Conservation (phyloP, 2,113 vertebrate genomes). For the Acanthochromis polyacanthus region DNA sequence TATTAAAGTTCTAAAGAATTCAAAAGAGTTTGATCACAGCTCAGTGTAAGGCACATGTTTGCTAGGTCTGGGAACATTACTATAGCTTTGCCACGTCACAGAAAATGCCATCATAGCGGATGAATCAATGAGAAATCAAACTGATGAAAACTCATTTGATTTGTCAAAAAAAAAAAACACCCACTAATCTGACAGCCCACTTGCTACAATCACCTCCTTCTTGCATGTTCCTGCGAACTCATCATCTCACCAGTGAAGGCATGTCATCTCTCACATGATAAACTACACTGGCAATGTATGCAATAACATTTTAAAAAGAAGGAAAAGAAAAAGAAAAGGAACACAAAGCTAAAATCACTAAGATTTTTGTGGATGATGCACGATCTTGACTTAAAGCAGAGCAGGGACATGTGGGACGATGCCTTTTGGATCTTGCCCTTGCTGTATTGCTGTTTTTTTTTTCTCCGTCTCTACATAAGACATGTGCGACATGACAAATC, state of each 20-base stretch:
- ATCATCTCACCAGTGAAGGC: conserved; percentile 50
- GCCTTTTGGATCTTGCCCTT: conserved; percentile 35
- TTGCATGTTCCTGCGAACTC: conserved; percentile 69
- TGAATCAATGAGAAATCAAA: conserved; percentile 49
- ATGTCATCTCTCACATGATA: conserved; percentile 57
- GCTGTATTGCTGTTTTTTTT: conserved; percentile 23
- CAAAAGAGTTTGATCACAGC: not conserved
- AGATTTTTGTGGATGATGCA: conserved; percentile 21
- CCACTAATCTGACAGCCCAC: conserved; percentile 55
- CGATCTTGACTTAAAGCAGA: conserved; percentile 23
- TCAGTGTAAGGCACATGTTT: not conserved
- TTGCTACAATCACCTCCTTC: conserved; percentile 72
- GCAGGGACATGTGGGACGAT: conserved; percentile 11
- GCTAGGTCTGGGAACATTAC: not conserved
- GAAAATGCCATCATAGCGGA: not conserved
- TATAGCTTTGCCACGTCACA: not conserved
- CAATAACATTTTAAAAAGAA: conserved; percentile 22
- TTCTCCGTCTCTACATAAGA: conserved; percentile 30
- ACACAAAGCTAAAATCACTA: not conserved
- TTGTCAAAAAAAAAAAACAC: conserved; percentile 53
- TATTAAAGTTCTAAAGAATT: not conserved
- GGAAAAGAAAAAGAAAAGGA: conserved; percentile 7
- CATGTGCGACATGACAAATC: conserved; percentile 74
- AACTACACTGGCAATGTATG: conserved; percentile 40
- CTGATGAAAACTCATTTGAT: conserved; percentile 47